Evolutionary conservation across 2,113 vertebrate species (phyloP).

Genomic region (Barnardius zonarius): DNA sequence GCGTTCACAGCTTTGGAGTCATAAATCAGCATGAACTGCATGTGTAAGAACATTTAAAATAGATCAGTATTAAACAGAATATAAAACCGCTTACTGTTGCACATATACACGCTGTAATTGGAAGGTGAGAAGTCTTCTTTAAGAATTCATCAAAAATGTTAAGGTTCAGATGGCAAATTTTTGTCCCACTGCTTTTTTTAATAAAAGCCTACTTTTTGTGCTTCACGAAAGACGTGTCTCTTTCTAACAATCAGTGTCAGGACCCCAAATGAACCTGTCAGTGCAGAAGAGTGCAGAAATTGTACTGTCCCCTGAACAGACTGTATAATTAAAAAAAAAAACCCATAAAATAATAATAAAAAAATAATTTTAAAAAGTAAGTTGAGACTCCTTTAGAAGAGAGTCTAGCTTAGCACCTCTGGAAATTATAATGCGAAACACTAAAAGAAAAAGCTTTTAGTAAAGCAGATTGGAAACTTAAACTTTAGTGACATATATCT

Average conservation of each 20-base stretch:
- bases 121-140: background rate
- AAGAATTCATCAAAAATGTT: background rate
- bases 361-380: background rate
- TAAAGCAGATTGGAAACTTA: background rate
- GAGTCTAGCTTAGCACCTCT: background rate
- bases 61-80: background rate
- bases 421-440: background rate
- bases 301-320: background rate
- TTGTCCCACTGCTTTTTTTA: constrained; percentile 28
- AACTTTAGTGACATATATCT: background rate
- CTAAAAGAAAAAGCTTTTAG: background rate
- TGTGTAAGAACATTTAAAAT: background rate
- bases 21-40: background rate
- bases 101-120: background rate
- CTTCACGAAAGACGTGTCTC: constrained; percentile 33
- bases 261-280: constrained; percentile 20
- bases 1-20: background rate
- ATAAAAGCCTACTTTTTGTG: constrained; percentile 17
- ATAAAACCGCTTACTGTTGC: background rate
- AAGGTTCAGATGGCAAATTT: background rate
- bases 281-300: constrained; percentile 11
- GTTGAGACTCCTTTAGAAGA: background rate
- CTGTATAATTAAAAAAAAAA: background rate
- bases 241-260: constrained; percentile 32
- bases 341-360: background rate